Conservation (phyloP, 2,797 vertebrate species). For the Morus bassanus region DNA sequence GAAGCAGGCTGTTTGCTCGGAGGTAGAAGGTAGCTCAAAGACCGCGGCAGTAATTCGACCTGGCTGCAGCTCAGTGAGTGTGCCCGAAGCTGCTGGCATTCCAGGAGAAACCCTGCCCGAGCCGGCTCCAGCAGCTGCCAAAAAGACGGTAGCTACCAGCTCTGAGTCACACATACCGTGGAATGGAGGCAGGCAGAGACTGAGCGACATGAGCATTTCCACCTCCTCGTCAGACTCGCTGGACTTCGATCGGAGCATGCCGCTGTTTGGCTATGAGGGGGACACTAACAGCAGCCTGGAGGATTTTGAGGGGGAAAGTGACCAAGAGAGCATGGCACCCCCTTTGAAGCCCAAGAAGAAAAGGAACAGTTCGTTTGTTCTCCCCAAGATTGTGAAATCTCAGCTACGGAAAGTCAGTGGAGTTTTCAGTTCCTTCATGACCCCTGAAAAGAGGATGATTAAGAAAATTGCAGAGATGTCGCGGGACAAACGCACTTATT, state of each 20-base stretch:
- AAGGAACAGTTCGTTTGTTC: constrained; percentile 83
- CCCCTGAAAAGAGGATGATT: constrained; percentile 90
- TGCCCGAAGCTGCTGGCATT: constrained; percentile 48
- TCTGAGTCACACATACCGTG: constrained; percentile 70
- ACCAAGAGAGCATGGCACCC: constrained; percentile 88
- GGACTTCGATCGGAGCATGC: constrained; percentile 87
- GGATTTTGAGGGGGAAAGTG: constrained; percentile 89
- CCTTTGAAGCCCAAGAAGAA: constrained; percentile 87
- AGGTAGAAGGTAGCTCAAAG: constrained; percentile 70
- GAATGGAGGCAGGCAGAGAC: constrained; percentile 80
- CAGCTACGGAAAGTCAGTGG: constrained; percentile 91
- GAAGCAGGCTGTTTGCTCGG: constrained; percentile 74
- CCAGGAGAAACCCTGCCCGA: constrained; percentile 74
- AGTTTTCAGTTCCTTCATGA: constrained; percentile 93
- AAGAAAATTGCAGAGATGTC: constrained; percentile 90
- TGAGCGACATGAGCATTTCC: constrained; percentile 96
- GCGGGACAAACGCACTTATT: constrained; percentile 91
- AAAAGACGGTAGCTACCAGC: constrained; percentile 30
- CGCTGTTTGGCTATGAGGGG: constrained; percentile 77
- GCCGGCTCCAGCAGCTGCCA: background rate
- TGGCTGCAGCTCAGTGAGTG: background rate
- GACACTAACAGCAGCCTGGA: constrained; percentile 93
- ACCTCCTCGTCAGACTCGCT: constrained; percentile 96
- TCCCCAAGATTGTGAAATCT: constrained; percentile 89
- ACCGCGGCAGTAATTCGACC: background rate